Base-by-base conservation (phyloP, 2,113 vertebrate species). In the Entomyzon cyanotis region DNA sequence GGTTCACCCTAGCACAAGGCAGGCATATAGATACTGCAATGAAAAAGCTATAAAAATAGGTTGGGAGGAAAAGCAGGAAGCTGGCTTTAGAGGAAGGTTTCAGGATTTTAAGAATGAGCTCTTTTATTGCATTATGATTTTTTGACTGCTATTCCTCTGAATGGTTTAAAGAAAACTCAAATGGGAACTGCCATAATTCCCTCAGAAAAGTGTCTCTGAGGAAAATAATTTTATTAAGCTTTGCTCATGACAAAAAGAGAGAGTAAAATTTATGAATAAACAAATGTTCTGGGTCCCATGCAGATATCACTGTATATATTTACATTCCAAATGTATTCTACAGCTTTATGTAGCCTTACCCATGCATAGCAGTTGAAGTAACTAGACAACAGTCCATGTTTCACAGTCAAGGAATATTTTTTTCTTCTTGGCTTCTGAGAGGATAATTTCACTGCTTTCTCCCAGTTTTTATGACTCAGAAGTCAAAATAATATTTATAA, bases 271-370 rank as follows among this genome's bases (percentile, higher is more conserved):
- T 95, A 33, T 46, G 17, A 55, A 55, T 87, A 81, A 87, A 77
- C 15, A 87, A 84, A 78, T 47, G 27, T 11, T 52, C 27, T 94
- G 70, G 78, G 41, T 65, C 35, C 65, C 79, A 75, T 88, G 60
- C 35, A 84, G 47, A 85, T 83, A 86, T 60, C 77, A 68, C 49
- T 83, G 39, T 53, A 82, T n/a, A 39, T 49, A 78, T 84, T 93
- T 94, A 69, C 78, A 84, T 95, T 95, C 69, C 44, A 92, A 74
- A 85, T 58, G 33, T 94, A 41, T 92, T 93, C 85, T 75, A 87
- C 76, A 94, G 94, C 41, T 94, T 69, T 63, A 21, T 52, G 24
- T 39, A 89, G 23, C 30, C 49, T 84, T 94, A 83, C 67, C 56
- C 47, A 49, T 84, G 60, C 81, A 68, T 65, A 91, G 64, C 44